A percentile compares a stretch with the other conserved stretches of the same genome.
Conservation (phyloP, 2,888 invertebrate species). For the Drosophila birchii region DNA sequence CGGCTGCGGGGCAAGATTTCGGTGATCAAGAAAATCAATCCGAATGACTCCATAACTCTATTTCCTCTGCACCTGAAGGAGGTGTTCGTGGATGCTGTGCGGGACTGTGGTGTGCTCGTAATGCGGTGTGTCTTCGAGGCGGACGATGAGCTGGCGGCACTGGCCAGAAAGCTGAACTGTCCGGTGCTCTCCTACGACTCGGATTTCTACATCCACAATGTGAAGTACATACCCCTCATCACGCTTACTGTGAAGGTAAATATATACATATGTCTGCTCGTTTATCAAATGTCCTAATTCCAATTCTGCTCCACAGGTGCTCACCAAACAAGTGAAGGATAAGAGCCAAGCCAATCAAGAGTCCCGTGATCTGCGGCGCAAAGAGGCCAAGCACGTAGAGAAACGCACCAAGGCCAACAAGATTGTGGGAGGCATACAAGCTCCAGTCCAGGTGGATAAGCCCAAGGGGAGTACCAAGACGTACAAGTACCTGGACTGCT, state of each 20-base stretch:
- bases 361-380: slow-evolving; percentile 56
- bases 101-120: slow-evolving; percentile 88
- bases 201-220: slow-evolving; percentile 96
- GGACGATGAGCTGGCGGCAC: slow-evolving; percentile 93
- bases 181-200: slow-evolving; percentile 97
- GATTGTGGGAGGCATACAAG: slow-evolving; percentile 67
- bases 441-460: neutral
- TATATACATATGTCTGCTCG: neutral
- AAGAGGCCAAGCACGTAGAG: slow-evolving; percentile 79
- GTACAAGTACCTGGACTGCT: slow-evolving; percentile 86
- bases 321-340: slow-evolving; percentile 68
- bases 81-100: slow-evolving; percentile 90
- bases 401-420: slow-evolving; percentile 79
- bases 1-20: slow-evolving; percentile 87
- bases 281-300: too few relatives aligned
- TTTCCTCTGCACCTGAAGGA: slow-evolving; percentile 91
- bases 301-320: slow-evolving; percentile 48
- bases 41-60: slow-evolving; percentile 87
- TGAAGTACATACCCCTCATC: slow-evolving; percentile 91
- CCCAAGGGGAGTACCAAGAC: slow-evolving; percentile 50
- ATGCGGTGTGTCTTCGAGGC: slow-evolving; percentile 94
- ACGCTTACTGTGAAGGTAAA: slow-evolving; percentile 87
- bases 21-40: slow-evolving; percentile 86
- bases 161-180: slow-evolving; percentile 91
- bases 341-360: slow-evolving; percentile 15